Evolutionary conservation across 2,113 vertebrate genomes (phyloP), one percentile per base, ranked within the genome.

Genomic region (Carlito syrichta): DNA sequence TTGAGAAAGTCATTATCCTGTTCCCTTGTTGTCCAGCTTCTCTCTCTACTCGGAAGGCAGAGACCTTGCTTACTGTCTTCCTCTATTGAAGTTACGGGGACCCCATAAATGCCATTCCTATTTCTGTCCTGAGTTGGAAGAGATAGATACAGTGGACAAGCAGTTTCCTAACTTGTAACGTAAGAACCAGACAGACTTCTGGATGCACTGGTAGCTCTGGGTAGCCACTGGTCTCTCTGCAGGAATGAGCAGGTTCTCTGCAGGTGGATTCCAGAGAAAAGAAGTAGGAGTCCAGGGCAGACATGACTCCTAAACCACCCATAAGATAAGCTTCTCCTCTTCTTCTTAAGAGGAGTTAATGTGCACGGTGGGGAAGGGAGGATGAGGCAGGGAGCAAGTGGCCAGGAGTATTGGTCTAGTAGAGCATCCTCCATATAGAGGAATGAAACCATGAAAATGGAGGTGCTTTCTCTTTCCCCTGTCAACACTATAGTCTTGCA

Each of bases 361-460:
- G 56, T 45, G 19, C 6, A 0, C 7, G 56, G 27, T 58, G 22
- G 27, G 16, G 38, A 7, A n/a, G 20, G 11, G 16, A 35, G 43
- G 13, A 4, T 40, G 20, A 9, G 22, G 11, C 0, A 7, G 1
- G 40, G 38, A 25, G 60, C 84, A 50, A 23, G 62, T 54, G 56
- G 56, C 45, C 11, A 14, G 23, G 84, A 6, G 30, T 43, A 35
- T n/a, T 58, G n/a, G 66, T 62, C 16, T 56, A 6, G 32, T 23
- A 16, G 56, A 30, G 35, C 11, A 2, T 23, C n/a, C 73, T 66
- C 66, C 14, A 1, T 2, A 12, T 3, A 19, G 58, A 50, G 54
- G 32, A 27, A 9, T 0, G 8, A 5, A 50, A 11, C 56, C 43
- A 2, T 17, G 40, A 68, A 32, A 35, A 20, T 0, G 35, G 27